Base-by-base conservation (phyloP, 2,797 vertebrate genomes). In the Spondyliosoma cantharus region DNA sequence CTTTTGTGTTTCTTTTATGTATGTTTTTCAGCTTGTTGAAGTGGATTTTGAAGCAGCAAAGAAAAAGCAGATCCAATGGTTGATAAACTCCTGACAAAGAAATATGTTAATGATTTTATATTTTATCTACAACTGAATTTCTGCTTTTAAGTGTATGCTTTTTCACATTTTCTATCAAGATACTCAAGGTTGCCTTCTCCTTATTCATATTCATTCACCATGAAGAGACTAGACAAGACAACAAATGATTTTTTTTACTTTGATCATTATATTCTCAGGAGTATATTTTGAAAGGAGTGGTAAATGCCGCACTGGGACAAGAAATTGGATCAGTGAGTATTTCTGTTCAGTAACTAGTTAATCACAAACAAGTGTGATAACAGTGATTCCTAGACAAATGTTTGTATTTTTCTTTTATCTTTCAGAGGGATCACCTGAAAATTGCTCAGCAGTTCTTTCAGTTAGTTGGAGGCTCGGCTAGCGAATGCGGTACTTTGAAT, bases 371-470 rank as follows among this genome's bases (percentile, higher is more conserved):
- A n/a, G 78, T 25, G 5, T 63, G 37, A 48, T 16, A 24, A 65
- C 19, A 71, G 62, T 12, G 3, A 22, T 12, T 22, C 58, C 1
- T 17, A 63, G 37, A 54, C 13, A 53, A 63, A 46, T 53, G 2
- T 69, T 22, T 75, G 66, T 71, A 9, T 20, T 84, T 48, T 17
- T 2, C 57, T 74, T 78, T 60, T 20, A 24, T 83, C 71, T 93
- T 92, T 64, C 88, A 99, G 98, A 96, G 96, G 89, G 97, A 99
- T 76, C 95, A 98, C 88, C 93, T 99, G 88, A 99, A 98, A 95
- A 97, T 96, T 78, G 97, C 98, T 73, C 97, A 99, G 83, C 96
- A 98, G 90, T 98, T 97, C 91, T 99, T 99, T 86, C 97, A 99
- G 94, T 83, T 98, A 90, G 98, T 99, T 4, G 98, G 98, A 74